Base-by-base conservation (phyloP, 2,797 vertebrate species). In the Typhlichthys subterraneus region DNA sequence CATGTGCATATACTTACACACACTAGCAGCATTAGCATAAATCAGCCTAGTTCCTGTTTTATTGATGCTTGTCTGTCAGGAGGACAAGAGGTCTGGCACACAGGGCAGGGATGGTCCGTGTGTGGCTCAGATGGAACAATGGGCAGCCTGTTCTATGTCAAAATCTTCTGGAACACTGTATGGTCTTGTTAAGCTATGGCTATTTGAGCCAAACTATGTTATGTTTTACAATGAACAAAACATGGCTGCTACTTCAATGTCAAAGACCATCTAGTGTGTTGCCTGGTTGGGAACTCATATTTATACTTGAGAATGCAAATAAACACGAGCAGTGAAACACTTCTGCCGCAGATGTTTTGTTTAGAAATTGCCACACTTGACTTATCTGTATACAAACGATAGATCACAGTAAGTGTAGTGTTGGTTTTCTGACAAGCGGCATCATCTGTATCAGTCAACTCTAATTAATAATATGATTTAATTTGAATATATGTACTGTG, bases 21-120 rank as follows among this genome's bases (percentile, higher is more conserved):
- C 69, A 73, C 23, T 4, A 49, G 63, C 64, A 6, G 59, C 31
- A 14, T 64, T 68, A 71, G 81, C 77, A 77, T 83, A 91, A 86
- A 82, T 73, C 82, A 88, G 88, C 89, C 85, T 88, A 83, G 83
- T 89, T 88, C 79, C 73, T 50, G 82, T 81, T 69, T 78, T 89
- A 90, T 88, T 88, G 87, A 87, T 89, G 85, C 84, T 82, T 80
- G 87, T 86, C 83, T 86, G 85, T 87, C 83, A 86, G 80, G 83
- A 84, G 80, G 84, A 84, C 88, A 85, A 85, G 82, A 87, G 79
- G 72, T 73, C 4, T 72, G 64, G 74, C 77, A 86, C 85, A 88
- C 88, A 88, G 84, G 78, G 83, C 82, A 79, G 77, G 51, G 77
- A 89, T 76, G 79, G 76, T 69, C 70, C 77, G 80, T 86, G 82